phyloP scores from a whole-genome alignment of 2,113 vertebrate species.

The Tinamus guttatus region DNA sequence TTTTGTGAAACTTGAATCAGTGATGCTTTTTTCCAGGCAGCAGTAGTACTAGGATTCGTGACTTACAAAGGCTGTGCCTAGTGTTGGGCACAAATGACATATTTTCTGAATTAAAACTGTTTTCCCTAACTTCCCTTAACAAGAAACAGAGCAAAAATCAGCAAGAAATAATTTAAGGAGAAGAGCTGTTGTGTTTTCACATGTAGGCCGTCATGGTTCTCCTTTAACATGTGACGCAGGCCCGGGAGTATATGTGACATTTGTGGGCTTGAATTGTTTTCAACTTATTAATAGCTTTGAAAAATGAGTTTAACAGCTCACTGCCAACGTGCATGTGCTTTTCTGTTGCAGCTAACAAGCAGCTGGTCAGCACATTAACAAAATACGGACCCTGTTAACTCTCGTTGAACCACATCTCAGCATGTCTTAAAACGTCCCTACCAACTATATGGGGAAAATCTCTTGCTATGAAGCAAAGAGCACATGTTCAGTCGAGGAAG shows the following conservation, averaged over 20 bases:
- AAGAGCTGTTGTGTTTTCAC: slow-evolving; percentile 11
- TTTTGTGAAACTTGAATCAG: slow-evolving; percentile 6
- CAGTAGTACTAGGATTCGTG: background rate
- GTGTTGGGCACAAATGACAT: slow-evolving; percentile 9
- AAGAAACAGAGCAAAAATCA: background rate
- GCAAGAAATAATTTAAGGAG: background rate
- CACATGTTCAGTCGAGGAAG: background rate
- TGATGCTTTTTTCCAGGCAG: background rate
- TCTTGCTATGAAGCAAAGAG: background rate
- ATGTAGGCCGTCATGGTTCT: background rate
- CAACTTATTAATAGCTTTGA: slow-evolving; percentile 43
- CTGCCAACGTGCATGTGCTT: background rate
- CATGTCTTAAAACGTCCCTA: background rate
- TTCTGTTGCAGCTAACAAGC: slow-evolving; percentile 46
- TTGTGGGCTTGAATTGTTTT: slow-evolving; percentile 8
- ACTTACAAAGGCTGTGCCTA: background rate
- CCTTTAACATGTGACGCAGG: background rate
- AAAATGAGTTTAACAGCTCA: slow-evolving; percentile 37
- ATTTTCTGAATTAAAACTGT: slow-evolving; percentile 10
- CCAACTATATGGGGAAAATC: background rate
- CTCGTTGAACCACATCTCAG: background rate
- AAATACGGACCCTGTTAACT: background rate
- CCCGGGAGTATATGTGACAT: background rate
- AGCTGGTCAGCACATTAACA: slow-evolving; percentile 49
- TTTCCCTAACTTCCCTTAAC: background rate